These are phyloP conservation scores for Parazoanthus darwini DNA, from an alignment of 92 coral and sea anemone species.

Conservation along the genomic window DNA sequence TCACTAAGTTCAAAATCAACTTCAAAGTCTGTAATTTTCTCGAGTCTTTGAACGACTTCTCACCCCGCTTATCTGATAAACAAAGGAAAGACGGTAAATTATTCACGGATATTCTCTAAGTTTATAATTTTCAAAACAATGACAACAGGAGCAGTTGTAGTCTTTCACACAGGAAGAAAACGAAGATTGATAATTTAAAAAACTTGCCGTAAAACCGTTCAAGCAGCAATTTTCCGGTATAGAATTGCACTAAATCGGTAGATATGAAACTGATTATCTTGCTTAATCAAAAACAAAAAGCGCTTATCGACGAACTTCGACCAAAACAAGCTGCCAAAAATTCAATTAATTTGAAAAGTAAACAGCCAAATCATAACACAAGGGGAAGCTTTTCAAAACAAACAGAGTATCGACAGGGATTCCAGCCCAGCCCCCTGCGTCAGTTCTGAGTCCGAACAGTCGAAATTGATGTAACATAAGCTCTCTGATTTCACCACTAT, in stretches of 20 bases:
- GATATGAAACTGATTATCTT: not conserved
- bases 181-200: not conserved
- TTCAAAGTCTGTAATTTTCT: not conserved
- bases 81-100: not conserved
- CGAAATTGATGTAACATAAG: no score
- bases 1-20: not conserved
- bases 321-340: not conserved
- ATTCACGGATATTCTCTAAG: not conserved
- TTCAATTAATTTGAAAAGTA: not conserved
- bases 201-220: not conserved
- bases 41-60: not conserved
- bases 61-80: not conserved
- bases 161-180: not conserved
- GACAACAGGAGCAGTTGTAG: not conserved
- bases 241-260: not conserved
- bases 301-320: not conserved
- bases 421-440: no score
- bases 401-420: not conserved
- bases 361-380: not conserved
- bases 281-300: not conserved
- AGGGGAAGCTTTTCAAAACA: constrained; percentile 6
- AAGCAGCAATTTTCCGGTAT: not conserved
- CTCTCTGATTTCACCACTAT: no score
- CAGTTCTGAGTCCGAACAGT: no score
- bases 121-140: not conserved